A percentile compares a stretch with the other conserved stretches of the same genome.
These are phyloP conservation scores for Nematostella vectensis DNA, from an alignment of 92 coral and sea anemone genomes.

Conservation along the genomic window DNA sequence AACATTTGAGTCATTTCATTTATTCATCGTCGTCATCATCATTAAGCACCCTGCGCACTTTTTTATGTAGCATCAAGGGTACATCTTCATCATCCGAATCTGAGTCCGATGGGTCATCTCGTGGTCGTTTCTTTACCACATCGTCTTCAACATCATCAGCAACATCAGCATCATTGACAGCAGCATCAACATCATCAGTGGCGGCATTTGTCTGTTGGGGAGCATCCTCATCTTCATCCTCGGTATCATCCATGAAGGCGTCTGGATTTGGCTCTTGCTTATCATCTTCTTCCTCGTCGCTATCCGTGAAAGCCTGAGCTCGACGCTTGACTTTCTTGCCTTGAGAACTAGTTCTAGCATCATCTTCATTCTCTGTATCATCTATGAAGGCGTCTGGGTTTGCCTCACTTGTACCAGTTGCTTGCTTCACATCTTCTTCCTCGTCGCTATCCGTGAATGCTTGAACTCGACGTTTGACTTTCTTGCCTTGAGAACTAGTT, in stretches of 20 bases:
- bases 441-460: constrained; percentile 62
- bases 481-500: constrained; percentile 6
- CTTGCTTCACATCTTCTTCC: constrained; percentile 16
- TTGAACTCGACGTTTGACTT: constrained; percentile 44
- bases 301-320: constrained; percentile 47
- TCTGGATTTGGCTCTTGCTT: background rate
- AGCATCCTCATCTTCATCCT: constrained; percentile 6
- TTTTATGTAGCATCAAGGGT: constrained; percentile 47
- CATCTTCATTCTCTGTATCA: background rate
- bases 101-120: constrained; percentile 17
- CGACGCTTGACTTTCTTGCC: constrained; percentile 35
- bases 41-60: constrained; percentile 37
- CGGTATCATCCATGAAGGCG: background rate
- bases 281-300: constrained; percentile 46
- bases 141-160: constrained; percentile 6
- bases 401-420: too few species aligned
- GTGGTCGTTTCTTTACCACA: constrained; percentile 38
- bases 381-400: background rate
- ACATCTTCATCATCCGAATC: constrained; percentile 41
- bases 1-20: too few species aligned
- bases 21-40: constrained; percentile 35
- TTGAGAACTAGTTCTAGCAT: background rate
- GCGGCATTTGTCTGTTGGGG: constrained; percentile 1
- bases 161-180: background rate
- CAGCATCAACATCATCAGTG: constrained; percentile 8